Evolutionary conservation across 1,140 invertebrate species (phyloP).

Genomic region (Psix sp.): DNA sequence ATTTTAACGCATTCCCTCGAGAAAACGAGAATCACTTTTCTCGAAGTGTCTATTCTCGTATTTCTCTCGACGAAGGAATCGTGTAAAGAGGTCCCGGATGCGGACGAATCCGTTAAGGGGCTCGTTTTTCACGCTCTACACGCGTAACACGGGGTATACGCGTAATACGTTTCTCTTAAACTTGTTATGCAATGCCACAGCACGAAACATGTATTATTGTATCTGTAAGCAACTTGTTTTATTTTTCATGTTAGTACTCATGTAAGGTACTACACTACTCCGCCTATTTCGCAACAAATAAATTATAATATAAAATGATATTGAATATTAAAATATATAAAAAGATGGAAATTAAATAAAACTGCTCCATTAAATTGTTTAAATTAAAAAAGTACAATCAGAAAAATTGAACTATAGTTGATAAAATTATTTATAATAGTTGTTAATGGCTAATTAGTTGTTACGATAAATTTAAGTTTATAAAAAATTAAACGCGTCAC

Average conservation of each 20-base stretch:
- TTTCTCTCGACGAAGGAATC: slow-evolving; percentile 50
- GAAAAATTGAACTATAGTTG: too few relatives aligned
- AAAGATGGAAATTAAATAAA: too few relatives aligned
- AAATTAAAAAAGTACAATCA: too few relatives aligned
- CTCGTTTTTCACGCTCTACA: slow-evolving; percentile 54
- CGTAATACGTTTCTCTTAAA: slow-evolving; percentile 45
- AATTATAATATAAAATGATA: too few relatives aligned
- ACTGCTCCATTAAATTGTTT: too few relatives aligned
- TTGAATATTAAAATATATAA: too few relatives aligned
- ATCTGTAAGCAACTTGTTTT: slow-evolving; percentile 28
- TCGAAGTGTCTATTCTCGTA: slow-evolving; percentile 60
- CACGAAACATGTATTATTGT: slow-evolving; percentile 45
- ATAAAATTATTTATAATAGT: too few relatives aligned
- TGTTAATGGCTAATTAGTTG: too few relatives aligned
- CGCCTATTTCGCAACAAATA: too few relatives aligned
- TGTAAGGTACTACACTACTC: background rate
- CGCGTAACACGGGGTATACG: slow-evolving; percentile 51
- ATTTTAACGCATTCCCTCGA: slow-evolving; percentile 55
- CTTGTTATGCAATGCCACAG: slow-evolving; percentile 50
- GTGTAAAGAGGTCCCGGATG: slow-evolving; percentile 52
- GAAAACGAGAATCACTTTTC: slow-evolving; percentile 61
- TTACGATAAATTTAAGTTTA: too few relatives aligned
- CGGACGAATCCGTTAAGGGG: slow-evolving; percentile 55
- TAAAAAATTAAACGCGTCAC: too few relatives aligned
- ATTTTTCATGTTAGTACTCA: slow-evolving; percentile 14